Percentiles rank a stretch among this genome's conserved stretches.
phyloP scores from a whole-genome alignment of 53 echinoderm and acorn worm genomes.

The Temnopleurus reevesii region DNA sequence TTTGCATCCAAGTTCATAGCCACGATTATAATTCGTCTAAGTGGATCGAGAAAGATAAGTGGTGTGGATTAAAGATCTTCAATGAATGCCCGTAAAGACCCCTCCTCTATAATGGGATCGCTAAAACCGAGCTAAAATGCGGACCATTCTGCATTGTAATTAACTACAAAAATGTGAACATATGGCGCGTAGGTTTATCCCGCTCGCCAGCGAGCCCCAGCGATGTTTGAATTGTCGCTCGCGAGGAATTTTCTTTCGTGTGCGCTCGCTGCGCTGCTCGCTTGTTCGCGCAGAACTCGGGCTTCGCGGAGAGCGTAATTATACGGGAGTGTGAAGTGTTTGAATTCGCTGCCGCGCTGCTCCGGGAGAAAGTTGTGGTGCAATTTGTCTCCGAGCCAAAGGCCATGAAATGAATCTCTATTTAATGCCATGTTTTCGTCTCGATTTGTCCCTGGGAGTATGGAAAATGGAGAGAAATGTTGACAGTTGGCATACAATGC shows the following conservation, averaged over 20 bases:
- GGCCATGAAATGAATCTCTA: conserved; percentile 46
- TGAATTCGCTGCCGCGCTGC: background rate
- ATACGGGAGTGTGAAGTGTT: conserved; percentile 32
- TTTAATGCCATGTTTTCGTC: conserved; percentile 14
- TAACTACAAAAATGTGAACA: conserved; percentile 59
- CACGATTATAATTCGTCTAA: conserved; percentile 27
- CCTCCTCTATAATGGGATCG: conserved; percentile 5
- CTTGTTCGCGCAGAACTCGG: background rate
- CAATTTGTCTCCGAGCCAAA: conserved; percentile 35
- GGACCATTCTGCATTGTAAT: conserved; percentile 26
- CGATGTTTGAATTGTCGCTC: background rate
- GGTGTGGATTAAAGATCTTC: conserved; percentile 24
- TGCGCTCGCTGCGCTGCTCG: background rate
- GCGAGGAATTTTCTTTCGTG: background rate
- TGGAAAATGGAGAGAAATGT: conserved; percentile 6
- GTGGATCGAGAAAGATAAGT: conserved; percentile 44
- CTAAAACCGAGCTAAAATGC: conserved; percentile 35
- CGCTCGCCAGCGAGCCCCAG: background rate
- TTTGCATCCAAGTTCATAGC: background rate
- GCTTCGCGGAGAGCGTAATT: background rate
- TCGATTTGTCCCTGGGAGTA: background rate
- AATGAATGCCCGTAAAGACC: conserved; percentile 8
- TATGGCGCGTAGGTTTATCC: conserved; percentile 30
- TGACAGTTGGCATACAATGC: conserved; percentile 36
- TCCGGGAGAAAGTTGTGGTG: background rate